Percentiles rank a stretch among this genome's conserved stretches.
phyloP scores from a whole-genome alignment of 2,797 vertebrate species.

The Triplophysa bombifrons region DNA sequence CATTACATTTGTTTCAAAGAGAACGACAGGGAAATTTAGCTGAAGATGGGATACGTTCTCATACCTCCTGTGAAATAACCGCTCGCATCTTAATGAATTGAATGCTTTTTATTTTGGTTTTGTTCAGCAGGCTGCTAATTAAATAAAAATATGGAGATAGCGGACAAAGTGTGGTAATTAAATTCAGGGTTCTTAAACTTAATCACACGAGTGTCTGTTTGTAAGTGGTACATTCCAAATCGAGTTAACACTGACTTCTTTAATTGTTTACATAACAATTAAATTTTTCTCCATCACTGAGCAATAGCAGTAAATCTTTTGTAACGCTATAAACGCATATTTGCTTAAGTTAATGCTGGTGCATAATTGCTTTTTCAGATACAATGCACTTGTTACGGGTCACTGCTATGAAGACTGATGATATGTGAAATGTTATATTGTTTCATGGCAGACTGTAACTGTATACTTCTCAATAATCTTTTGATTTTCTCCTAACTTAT shows the following conservation, averaged over 20 bases:
- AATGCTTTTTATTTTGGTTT: conserved; percentile 56
- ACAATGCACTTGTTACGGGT: conserved; percentile 9
- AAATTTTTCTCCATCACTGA: conserved; percentile 20
- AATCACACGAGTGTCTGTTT: conserved; percentile 48
- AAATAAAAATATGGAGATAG: conserved; percentile 57
- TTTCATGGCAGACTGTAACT: neutral
- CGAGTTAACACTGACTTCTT: conserved; percentile 38
- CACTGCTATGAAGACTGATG: neutral
- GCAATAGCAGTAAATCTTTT: conserved; percentile 28
- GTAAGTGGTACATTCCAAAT: conserved; percentile 41
- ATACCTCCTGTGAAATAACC: conserved; percentile 40
- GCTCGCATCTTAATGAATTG: conserved; percentile 47
- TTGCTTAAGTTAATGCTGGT: neutral
- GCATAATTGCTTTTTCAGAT: conserved; percentile 20
- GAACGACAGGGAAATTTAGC: conserved; percentile 27
- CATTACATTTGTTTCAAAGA: conserved; percentile 28
- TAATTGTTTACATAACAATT: conserved; percentile 46
- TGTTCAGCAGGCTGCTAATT: conserved; percentile 53
- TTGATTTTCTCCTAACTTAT: neutral
- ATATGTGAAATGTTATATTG: neutral
- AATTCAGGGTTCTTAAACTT: conserved; percentile 51
- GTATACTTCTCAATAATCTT: neutral
- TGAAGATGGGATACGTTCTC: conserved; percentile 20
- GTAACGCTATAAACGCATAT: conserved; percentile 23
- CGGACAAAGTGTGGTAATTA: conserved; percentile 54